phyloP scores from a whole-genome alignment of 2,888 invertebrate species.

The Lepetodrilus schrolli region DNA sequence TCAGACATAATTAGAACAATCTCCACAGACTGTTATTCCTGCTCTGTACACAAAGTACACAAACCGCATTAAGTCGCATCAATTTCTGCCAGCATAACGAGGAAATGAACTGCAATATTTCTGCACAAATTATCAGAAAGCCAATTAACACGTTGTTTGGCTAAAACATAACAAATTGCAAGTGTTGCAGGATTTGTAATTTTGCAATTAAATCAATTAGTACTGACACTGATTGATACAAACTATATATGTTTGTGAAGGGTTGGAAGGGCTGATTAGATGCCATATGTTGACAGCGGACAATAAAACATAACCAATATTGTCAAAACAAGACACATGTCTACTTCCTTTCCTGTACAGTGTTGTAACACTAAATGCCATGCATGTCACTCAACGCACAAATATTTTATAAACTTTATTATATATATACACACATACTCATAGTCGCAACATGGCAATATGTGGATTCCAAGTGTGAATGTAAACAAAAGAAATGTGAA shows the following conservation, averaged over 20 bases:
- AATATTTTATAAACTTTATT: no score
- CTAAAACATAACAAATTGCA: background rate
- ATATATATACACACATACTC: no score
- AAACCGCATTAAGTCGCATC: no score
- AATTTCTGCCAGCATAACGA: no score
- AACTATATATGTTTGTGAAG: background rate
- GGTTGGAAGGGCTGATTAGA: background rate
- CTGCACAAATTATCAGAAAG: no score
- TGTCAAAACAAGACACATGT: background rate
- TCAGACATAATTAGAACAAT: no score
- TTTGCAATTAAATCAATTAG: conserved; percentile 6
- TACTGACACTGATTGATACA: conserved; percentile 15
- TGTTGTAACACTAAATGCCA: background rate
- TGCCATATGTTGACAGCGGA: background rate
- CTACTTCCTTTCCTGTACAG: background rate
- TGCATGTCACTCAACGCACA: background rate
- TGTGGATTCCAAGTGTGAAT: conserved; percentile 2
- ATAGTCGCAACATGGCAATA: no score
- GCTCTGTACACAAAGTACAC: no score
- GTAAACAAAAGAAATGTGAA: background rate
- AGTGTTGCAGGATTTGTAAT: background rate
- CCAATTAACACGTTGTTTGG: no score
- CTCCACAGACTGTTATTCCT: no score
- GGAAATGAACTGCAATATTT: no score
- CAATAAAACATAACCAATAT: background rate